Percentiles rank a stretch among this genome's conserved stretches.
Conservation (phyloP, 2,113 vertebrate species). For the Asarcornis scutulata region DNA sequence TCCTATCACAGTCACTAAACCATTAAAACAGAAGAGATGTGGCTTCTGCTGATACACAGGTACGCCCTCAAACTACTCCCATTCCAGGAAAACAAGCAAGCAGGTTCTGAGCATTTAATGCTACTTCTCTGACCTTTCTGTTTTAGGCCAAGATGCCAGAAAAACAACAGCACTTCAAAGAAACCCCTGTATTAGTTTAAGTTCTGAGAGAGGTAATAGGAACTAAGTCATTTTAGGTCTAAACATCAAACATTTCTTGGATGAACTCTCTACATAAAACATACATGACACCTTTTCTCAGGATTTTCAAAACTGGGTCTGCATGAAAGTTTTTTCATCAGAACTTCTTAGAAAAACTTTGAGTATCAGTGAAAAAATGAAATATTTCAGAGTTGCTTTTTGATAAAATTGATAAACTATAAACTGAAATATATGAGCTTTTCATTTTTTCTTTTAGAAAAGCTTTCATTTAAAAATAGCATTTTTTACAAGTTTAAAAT, state of each 20-base stretch:
- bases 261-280: background rate
- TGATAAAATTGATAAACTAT: background rate
- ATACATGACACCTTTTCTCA: background rate
- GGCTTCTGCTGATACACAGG: background rate
- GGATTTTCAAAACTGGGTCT: background rate
- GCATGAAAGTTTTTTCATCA: background rate
- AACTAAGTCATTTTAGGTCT: background rate
- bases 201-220: background rate
- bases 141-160: background rate
- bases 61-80: background rate
- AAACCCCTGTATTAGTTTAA: background rate
- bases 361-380: background rate
- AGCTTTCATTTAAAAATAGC: background rate
- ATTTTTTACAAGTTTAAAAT: background rate
- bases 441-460: background rate
- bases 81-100: background rate
- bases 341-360: background rate
- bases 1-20: background rate
- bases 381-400: background rate
- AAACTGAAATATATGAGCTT: background rate
- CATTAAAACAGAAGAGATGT: background rate
- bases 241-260: background rate
- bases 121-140: background rate
- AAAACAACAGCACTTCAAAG: slow-evolving; percentile 8
- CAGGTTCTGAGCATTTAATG: background rate